These are phyloP conservation scores for Apis dorsata DNA, from an alignment of 1,140 invertebrate genomes.

Conservation along the genomic window DNA sequence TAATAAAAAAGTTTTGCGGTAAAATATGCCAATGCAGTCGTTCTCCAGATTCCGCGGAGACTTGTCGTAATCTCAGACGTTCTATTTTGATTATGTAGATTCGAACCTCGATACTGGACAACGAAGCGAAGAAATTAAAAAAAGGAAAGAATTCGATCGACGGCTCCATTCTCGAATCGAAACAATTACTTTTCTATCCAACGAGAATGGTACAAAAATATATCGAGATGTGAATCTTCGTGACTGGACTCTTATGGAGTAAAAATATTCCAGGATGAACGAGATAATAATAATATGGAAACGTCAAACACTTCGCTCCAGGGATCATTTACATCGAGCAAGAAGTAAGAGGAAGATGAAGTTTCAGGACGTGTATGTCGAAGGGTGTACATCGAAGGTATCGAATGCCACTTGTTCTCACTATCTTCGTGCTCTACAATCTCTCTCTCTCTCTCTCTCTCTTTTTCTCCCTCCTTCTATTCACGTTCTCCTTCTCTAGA, in stretches of 20 bases:
- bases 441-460: slow-evolving; percentile 15
- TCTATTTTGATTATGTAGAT: background rate
- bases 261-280: background rate
- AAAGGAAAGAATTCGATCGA: background rate
- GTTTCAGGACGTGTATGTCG: slow-evolving; percentile 12
- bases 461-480: background rate
- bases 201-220: background rate
- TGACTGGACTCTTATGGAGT: background rate
- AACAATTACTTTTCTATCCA: no score
- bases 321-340: background rate
- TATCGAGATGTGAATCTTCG: background rate
- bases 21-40: background rate
- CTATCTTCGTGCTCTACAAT: background rate
- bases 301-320: background rate
- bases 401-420: slow-evolving; percentile 32
- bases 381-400: slow-evolving; percentile 3
- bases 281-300: background rate
- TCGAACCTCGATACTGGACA: background rate
- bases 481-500: slow-evolving; percentile 30
- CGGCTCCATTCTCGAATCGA: no score
- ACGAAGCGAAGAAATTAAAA: background rate
- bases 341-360: slow-evolving; percentile 6
- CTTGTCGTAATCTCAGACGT: background rate
- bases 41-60: background rate
- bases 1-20: slow-evolving; percentile 23